These are phyloP conservation scores for Astropecten irregularis DNA, from an alignment of 53 echinoderm and acorn worm species.

Conservation along the genomic window DNA sequence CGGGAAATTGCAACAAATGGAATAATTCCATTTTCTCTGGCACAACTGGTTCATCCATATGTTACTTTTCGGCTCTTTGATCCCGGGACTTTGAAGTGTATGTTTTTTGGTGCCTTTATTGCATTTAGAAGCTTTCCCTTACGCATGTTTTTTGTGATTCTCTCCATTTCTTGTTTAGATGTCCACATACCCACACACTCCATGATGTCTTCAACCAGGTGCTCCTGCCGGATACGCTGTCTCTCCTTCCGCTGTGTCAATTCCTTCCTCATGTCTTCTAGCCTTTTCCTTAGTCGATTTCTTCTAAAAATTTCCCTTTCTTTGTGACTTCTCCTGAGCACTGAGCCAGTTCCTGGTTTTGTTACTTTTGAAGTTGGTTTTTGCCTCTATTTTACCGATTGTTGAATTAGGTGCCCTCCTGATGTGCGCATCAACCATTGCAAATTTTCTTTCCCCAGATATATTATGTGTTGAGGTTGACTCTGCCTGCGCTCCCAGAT, in stretches of 20 bases:
- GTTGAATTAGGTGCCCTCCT: not conserved
- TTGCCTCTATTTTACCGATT: not conserved
- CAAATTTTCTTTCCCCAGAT: not conserved
- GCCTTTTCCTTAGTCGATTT: not conserved
- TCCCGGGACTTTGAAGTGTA: not conserved
- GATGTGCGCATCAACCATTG: not conserved
- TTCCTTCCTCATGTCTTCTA: not conserved
- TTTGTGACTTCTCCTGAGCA: not conserved
- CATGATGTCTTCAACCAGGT: not conserved
- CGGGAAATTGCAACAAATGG: not conserved
- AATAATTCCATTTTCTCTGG: not conserved
- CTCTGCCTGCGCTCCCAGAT: not conserved
- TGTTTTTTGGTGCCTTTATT: too few relatives aligned
- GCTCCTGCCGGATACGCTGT: not conserved
- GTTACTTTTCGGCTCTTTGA: not conserved
- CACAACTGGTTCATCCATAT: not conserved
- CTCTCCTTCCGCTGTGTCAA: not conserved
- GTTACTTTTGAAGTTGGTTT: too few relatives aligned
- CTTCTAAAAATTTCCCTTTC: too few relatives aligned
- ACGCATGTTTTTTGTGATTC: too few relatives aligned
- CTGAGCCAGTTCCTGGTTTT: not conserved
- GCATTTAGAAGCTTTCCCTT: too few relatives aligned
- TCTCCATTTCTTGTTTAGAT: too few relatives aligned
- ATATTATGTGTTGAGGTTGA: not conserved
- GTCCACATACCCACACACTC: not conserved